phyloP scores from a whole-genome alignment of 2,888 invertebrate species.

The Tenthredo distinguenda region DNA sequence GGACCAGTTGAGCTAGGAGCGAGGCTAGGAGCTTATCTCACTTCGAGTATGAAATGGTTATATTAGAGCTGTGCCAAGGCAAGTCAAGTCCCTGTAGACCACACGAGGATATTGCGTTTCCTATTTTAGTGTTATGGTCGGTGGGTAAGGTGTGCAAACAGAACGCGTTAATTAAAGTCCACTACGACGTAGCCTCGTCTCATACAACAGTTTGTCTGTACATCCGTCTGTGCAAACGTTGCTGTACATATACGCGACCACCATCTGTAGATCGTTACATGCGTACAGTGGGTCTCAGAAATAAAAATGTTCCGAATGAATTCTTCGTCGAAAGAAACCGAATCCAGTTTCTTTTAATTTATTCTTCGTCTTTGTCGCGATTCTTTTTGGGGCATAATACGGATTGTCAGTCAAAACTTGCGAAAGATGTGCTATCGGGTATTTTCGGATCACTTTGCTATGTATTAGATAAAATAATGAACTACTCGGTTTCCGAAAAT shows the following conservation, averaged over 20 bases:
- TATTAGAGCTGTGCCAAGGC: not conserved
- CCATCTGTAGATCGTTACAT: not conserved
- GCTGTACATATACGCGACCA: not conserved
- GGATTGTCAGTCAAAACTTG: not conserved
- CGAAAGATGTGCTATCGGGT: not conserved
- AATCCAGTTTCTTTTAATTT: not conserved
- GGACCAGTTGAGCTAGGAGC: not conserved
- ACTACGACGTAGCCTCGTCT: constrained; percentile 33
- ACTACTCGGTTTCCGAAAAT: not conserved
- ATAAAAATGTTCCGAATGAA: not conserved
- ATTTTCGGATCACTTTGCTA: not conserved
- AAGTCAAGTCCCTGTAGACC: not conserved
- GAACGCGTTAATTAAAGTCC: constrained; percentile 51
- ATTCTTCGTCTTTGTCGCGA: not conserved
- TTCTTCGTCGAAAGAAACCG: not conserved
- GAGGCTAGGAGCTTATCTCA: not conserved
- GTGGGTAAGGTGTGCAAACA: constrained; percentile 47
- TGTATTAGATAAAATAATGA: not conserved
- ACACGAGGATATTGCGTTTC: constrained; percentile 41
- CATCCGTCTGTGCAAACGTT: constrained; percentile 14
- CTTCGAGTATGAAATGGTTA: not conserved
- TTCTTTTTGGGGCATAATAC: not conserved
- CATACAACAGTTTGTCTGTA: not conserved
- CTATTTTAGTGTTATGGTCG: constrained; percentile 47
- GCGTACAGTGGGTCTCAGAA: not conserved